Evolutionary conservation across 2,797 vertebrate genomes (phyloP).

Genomic region (Phrynocephalus guinanensis): DNA sequence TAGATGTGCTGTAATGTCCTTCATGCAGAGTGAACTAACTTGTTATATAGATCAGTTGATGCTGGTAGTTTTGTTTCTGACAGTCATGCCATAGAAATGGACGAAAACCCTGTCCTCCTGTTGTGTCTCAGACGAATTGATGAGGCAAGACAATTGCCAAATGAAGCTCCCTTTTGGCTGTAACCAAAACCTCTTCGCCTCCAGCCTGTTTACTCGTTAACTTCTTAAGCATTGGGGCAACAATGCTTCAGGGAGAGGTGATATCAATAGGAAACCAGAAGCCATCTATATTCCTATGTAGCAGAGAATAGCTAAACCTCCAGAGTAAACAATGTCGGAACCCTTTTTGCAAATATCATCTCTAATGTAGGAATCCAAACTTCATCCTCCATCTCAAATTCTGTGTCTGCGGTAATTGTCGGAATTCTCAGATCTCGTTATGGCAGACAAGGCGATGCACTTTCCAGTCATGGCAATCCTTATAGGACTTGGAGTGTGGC

Average conservation of each 20-base stretch:
- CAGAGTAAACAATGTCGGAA: conserved; percentile 32
- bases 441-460: conserved; percentile 57
- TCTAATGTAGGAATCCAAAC: conserved; percentile 47
- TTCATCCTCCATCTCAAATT: conserved; percentile 34
- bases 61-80: conserved; percentile 76
- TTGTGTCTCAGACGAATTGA: conserved; percentile 68
- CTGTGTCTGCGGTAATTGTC: conserved; percentile 22
- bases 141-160: conserved; percentile 55
- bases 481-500: conserved; percentile 60
- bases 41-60: conserved; percentile 73
- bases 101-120: conserved; percentile 64
- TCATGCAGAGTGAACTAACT: conserved; percentile 76
- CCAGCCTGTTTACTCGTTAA: conserved; percentile 54
- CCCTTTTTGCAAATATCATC: conserved; percentile 40
- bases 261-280: conserved; percentile 44
- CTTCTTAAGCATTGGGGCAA: conserved; percentile 58
- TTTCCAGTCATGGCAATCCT: conserved; percentile 64
- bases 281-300: conserved; percentile 40
- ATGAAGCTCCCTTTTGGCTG: conserved; percentile 52
- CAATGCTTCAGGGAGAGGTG: conserved; percentile 48
- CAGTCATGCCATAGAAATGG: conserved; percentile 80
- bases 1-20: conserved; percentile 76
- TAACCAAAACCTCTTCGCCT: conserved; percentile 50
- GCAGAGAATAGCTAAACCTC: conserved; percentile 35
- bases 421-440: conserved; percentile 43